These are phyloP conservation scores for Erinaceus europaeus DNA, from an alignment of 2,113 vertebrate species.

Conservation along the genomic window DNA sequence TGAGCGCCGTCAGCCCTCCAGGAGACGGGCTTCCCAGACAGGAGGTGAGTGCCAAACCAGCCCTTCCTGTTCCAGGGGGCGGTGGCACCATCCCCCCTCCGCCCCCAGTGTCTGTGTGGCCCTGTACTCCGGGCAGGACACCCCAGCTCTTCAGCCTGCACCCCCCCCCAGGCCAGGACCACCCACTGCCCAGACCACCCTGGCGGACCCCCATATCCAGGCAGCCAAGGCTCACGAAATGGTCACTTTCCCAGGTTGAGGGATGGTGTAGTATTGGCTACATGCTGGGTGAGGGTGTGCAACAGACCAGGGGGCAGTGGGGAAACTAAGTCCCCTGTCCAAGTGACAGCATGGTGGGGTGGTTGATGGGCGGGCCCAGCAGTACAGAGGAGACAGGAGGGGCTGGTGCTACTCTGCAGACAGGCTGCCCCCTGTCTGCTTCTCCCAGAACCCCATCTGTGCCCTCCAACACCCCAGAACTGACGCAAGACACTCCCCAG, in stretches of 20 bases:
- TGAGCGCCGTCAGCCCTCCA: conserved; percentile 60
- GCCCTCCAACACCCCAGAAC: too few relatives aligned
- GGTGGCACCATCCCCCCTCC: conserved; percentile 32
- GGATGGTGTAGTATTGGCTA: too few relatives aligned
- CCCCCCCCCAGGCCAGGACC: neutral
- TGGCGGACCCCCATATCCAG: neutral
- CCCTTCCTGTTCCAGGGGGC: conserved; percentile 63
- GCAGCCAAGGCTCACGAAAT: neutral
- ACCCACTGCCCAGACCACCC: conserved; percentile 26
- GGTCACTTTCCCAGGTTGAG: fast-evolving
- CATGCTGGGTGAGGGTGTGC: too few relatives aligned
- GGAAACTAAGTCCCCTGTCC: too few relatives aligned
- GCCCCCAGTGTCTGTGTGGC: conserved; percentile 46
- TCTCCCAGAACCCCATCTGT: neutral
- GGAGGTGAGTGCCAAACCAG: conserved; percentile 47
- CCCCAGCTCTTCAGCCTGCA: neutral
- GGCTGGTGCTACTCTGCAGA: too few relatives aligned
- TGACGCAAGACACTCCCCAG: neutral
- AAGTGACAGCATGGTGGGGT: too few relatives aligned
- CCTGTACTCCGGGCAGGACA: neutral
- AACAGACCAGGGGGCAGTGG: too few relatives aligned
- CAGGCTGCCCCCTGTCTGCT: too few relatives aligned
- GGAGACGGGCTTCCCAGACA: conserved; percentile 48
- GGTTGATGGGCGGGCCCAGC: too few relatives aligned
- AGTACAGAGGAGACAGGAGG: too few relatives aligned